phyloP scores from a whole-genome alignment of 2,888 invertebrate species.

The Synergus japonicus region DNA sequence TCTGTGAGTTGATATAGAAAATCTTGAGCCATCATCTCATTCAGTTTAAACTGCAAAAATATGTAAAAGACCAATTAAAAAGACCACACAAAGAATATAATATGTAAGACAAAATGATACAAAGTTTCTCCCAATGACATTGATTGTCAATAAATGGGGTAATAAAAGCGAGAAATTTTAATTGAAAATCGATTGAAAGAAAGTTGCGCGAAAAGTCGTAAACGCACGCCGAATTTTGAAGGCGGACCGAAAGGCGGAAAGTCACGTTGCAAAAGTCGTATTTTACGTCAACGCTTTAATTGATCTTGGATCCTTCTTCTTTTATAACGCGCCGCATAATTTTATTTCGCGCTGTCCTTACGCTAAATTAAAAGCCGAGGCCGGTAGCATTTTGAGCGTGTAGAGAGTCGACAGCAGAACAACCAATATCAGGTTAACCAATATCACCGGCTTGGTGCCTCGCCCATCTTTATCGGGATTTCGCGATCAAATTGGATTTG shows the following conservation, averaged over 20 bases:
- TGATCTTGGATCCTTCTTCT: constrained; percentile 56
- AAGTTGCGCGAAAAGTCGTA: constrained; percentile 37
- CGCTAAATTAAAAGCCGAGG: constrained; percentile 35
- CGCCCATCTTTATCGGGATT: constrained; percentile 59
- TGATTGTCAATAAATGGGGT: constrained; percentile 40
- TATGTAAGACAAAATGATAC: constrained; percentile 12
- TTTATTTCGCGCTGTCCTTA: constrained; percentile 51
- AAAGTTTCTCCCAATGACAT: constrained; percentile 39
- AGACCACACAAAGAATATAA: background rate
- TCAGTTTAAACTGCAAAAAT: background rate
- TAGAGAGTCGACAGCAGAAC: background rate
- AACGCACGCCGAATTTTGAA: constrained; percentile 30
- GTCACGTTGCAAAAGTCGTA: constrained; percentile 52
- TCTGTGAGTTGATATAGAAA: background rate
- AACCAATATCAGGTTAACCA: constrained; percentile 12
- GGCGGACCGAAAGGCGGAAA: constrained; percentile 37
- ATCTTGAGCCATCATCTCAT: background rate
- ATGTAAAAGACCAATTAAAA: background rate
- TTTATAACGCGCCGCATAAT: constrained; percentile 49
- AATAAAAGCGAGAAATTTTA: constrained; percentile 35
- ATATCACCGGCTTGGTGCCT: constrained; percentile 13
- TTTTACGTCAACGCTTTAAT: constrained; percentile 62
- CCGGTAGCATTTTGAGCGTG: constrained; percentile 23
- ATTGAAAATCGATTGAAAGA: constrained; percentile 40
- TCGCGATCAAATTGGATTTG: constrained; percentile 68